Percentiles rank a stretch among this genome's conserved stretches.
phyloP scores from a whole-genome alignment of 2,797 vertebrate species.

The Rhinogobio ventralis region DNA sequence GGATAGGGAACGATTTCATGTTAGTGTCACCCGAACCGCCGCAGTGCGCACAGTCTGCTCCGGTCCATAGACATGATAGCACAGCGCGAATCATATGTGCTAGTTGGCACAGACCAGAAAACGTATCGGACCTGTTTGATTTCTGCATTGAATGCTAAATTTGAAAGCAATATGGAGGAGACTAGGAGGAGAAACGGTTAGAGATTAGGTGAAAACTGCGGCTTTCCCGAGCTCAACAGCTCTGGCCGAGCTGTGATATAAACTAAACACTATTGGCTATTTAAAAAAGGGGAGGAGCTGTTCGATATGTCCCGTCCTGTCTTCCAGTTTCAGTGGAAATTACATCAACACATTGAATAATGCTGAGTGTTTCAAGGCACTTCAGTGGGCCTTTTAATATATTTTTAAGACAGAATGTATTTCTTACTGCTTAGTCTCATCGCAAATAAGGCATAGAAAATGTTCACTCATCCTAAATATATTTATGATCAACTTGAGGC shows the following conservation, averaged over 20 bases:
- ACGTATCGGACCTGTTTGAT: not conserved
- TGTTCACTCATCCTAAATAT: not conserved
- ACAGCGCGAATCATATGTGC: too few species aligned
- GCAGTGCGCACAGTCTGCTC: not conserved
- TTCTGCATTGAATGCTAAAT: not conserved
- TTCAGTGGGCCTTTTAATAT: not conserved
- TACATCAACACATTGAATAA: not conserved
- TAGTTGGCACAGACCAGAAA: too few species aligned
- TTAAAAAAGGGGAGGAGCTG: not conserved
- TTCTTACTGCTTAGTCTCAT: not conserved
- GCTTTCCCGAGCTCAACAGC: not conserved
- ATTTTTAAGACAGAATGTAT: not conserved
- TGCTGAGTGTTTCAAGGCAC: not conserved
- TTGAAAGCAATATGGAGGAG: not conserved
- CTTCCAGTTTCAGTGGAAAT: not conserved
- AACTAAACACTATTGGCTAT: not conserved
- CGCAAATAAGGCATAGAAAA: not conserved
- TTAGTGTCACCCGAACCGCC: not conserved
- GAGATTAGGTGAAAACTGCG: too few species aligned
- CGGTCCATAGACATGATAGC: too few species aligned
- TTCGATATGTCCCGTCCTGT: not conserved
- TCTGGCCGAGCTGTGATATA: not conserved
- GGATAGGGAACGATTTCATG: not conserved
- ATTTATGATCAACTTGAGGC: not conserved
- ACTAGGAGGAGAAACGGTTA: not conserved